Evolutionary conservation across 2,113 vertebrate genomes (phyloP).

Genomic region (Austrofundulus limnaeus): DNA sequence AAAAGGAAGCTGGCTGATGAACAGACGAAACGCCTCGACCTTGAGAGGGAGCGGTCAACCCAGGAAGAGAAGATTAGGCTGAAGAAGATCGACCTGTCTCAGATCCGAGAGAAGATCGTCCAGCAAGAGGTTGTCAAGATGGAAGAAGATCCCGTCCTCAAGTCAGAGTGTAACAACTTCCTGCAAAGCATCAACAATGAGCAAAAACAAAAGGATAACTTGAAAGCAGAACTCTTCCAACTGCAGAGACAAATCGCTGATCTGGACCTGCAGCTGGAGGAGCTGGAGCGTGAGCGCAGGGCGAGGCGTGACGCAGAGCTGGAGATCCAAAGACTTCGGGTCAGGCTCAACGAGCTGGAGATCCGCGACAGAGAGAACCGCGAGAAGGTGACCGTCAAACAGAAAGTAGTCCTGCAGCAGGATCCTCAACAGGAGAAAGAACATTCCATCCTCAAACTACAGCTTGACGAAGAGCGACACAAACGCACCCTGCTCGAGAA

Average conservation of each 20-base stretch:
- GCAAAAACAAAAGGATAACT: conserved; percentile 84
- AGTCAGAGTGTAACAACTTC: conserved; percentile 85
- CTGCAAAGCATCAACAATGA: conserved; percentile 85
- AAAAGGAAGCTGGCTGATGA: conserved; percentile 87
- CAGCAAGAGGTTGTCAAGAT: conserved; percentile 92
- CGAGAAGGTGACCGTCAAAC: conserved; percentile 91
- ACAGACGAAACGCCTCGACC: conserved; percentile 88
- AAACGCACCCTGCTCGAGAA: conserved; percentile 87
- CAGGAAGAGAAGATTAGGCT: conserved; percentile 87
- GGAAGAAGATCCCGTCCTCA: conserved; percentile 87
- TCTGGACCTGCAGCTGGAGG: conserved; percentile 90
- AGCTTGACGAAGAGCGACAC: conserved; percentile 91
- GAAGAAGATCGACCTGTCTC: conserved; percentile 89
- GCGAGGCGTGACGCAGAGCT: conserved; percentile 88
- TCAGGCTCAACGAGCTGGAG: conserved; percentile 86
- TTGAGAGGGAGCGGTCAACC: conserved; percentile 82
- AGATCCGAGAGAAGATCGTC: conserved; percentile 89
- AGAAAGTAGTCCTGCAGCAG: conserved; percentile 95
- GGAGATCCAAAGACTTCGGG: conserved; percentile 89
- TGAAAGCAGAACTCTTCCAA: conserved; percentile 84
- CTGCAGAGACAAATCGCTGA: conserved; percentile 85
- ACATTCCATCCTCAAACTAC: conserved; percentile 86
- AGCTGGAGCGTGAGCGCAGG: conserved; percentile 89
- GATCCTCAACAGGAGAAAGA: conserved; percentile 96
- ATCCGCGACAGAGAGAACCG: conserved; percentile 84